Evolutionary conservation across 2,888 invertebrate genomes (phyloP), one percentile per base, ranked within the genome.

Genomic region (Orchestes rusci): DNA sequence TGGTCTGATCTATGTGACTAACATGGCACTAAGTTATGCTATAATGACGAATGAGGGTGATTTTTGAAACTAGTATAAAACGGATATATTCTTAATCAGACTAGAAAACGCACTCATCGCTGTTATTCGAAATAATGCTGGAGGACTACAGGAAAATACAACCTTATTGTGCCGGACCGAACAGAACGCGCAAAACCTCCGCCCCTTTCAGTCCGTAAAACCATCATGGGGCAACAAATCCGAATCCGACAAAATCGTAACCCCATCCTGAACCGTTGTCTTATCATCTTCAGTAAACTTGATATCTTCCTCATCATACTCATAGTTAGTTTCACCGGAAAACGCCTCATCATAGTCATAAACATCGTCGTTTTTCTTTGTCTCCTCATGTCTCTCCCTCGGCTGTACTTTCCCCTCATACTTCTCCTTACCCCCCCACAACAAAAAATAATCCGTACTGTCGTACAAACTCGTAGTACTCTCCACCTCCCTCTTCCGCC

Each of bases 391-490:
- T 34, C 4, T 18, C 19, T 27, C 40, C 16, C 27, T 39, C 13
- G 7, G 28, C 34, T 50, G 42, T 16, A 40, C 48, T 23, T 46
- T 45, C 5, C 43, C 30, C 35, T 45, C 44, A 2, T 34, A 37
- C 29, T 51, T 51, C 28, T 51, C 48, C 23, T 48, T 47, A 12
- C 51, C 51, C 13, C 51, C 51, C 48, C 48, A 51, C n/a, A 37
- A 33, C 8, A 51, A 23, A 30, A 44, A 51, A 28, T 33, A 43
- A 43, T 51, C 49, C 12, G 51, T 51, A 28, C 49, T 51, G 16
- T 51, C 51, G 18, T 46, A 51, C 1, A 49, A 28, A 19, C 23
- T 46, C 2, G 49, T 51, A 12, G 51, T 49, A 7, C 35, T 23
- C 7, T 41, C 20, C 5, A 10, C 18, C 16, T 39, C 19, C 7